Evolutionary conservation across 1,140 invertebrate genomes (phyloP), one percentile per base, ranked within the genome.

Genomic region (Dinoponera quadriceps): DNA sequence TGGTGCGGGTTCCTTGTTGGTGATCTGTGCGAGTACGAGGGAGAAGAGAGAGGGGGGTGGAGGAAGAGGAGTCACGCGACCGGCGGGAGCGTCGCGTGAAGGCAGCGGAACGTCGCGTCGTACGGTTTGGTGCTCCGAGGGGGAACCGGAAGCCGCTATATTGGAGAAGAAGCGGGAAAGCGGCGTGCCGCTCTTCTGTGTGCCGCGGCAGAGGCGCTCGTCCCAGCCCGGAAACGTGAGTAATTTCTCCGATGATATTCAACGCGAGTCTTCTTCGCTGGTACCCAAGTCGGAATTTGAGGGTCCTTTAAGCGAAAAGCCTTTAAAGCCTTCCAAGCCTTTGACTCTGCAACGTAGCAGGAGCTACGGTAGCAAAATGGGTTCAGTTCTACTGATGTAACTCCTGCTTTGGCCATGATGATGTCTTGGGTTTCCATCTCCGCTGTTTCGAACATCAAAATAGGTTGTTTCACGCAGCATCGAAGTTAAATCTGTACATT

Each of bases 141-240:
- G 68, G 68, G 55, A 85, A 84, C 68, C 89, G 81, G 87, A 90
- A 94, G 88, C 92, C 93, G 92, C 91, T 94, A 94, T 93, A 94
- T 94, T 94, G 93, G 93, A 94, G 93, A 94, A 91, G 91, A 94
- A 94, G 91, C 90, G 93, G 88, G 93, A 94, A 92, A 93, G 92
- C 93, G 93, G 93, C 91, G 91, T 93, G 93, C 92, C 93, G 92
- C 93, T 94, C 20, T 94, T 94, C 84, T 94, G 93, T 94, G 92
- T 94, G 90, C 93, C 94, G 88, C 91, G 93, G 85, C 93, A 94
- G 88, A 93, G 94, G 91, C 93, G 93, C 82, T 93, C 93, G 85
- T 94, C 93, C 81, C 92, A 94, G 89, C 89, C 91, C 13, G 91
- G 94, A 90, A 93, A 94, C 86, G 93, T 94, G 85, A 93, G 93